Evolutionary conservation across 2,888 invertebrate genomes (phyloP).

Genomic region (Siphlonurus alternatus): DNA sequence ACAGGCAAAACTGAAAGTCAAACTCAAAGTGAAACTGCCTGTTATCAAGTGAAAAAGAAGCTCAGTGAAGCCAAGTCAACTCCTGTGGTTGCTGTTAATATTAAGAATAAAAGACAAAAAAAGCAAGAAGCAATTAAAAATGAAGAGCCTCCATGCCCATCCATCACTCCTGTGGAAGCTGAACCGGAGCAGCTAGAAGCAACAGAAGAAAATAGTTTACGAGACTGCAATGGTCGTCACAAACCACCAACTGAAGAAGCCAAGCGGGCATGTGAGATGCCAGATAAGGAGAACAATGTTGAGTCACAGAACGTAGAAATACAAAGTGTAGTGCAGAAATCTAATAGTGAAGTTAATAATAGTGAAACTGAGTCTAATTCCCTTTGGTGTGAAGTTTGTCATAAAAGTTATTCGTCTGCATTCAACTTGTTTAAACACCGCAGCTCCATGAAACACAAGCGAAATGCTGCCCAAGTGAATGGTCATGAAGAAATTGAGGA

Average conservation of each 20-base stretch:
- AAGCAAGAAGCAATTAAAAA: constrained; percentile 22
- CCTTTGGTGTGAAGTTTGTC: constrained; percentile 10
- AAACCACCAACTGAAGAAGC: too few relatives aligned
- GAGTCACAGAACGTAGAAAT: background rate
- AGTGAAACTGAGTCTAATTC: background rate
- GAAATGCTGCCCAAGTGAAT: background rate
- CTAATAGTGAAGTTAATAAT: too few relatives aligned
- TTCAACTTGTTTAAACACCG: constrained; percentile 14
- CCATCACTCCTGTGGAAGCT: too few relatives aligned
- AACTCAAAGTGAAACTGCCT: too few relatives aligned
- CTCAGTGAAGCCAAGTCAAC: constrained; percentile 23
- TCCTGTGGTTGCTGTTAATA: constrained; percentile 13
- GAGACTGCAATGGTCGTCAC: too few relatives aligned
- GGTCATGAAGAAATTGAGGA: background rate
- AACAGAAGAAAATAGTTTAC: too few relatives aligned
- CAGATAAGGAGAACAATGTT: background rate
- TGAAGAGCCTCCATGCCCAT: too few relatives aligned
- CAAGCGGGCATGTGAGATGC: too few relatives aligned
- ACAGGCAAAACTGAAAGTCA: too few relatives aligned
- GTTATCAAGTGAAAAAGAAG: too few relatives aligned
- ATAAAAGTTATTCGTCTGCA: constrained; percentile 12
- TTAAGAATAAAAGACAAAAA: background rate
- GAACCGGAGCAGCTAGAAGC: too few relatives aligned
- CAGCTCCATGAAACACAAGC: constrained; percentile 10
- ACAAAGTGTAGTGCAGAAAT: background rate